A percentile compares a stretch with the other conserved stretches of the same genome.
phyloP scores from a whole-genome alignment of 2,113 vertebrate genomes.

The Apteryx mantelli region DNA sequence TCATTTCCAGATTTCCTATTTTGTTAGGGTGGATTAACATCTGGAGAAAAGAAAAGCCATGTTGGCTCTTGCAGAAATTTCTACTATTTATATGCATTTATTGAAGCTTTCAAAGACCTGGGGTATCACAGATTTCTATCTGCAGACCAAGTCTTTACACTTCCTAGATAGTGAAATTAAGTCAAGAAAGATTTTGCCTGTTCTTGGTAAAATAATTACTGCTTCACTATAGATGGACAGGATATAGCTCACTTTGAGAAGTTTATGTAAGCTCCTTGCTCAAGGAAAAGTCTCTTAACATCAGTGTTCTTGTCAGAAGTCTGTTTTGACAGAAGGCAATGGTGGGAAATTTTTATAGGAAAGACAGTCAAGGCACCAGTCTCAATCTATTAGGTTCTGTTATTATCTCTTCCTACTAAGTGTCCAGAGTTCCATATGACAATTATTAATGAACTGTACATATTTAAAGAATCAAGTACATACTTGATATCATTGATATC shows the following conservation, averaged over 20 bases:
- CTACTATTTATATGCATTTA: background rate
- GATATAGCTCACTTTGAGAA: background rate
- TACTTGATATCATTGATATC: background rate
- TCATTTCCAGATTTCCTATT: slow-evolving; percentile 65
- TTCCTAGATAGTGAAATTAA: background rate
- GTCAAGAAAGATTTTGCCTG: background rate
- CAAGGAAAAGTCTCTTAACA: background rate
- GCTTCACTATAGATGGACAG: background rate
- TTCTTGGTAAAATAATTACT: background rate
- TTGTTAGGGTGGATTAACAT: slow-evolving; percentile 43
- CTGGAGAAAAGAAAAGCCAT: slow-evolving; percentile 31
- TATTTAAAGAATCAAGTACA: background rate
- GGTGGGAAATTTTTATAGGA: background rate
- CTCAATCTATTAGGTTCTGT: background rate
- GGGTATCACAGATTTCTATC: background rate
- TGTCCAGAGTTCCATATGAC: background rate
- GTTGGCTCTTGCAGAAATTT: slow-evolving; percentile 26
- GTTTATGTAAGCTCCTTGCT: background rate
- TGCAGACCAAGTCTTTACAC: background rate
- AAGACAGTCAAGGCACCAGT: background rate
- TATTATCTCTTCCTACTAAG: background rate
- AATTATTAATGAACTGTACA: background rate
- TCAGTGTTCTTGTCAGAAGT: background rate
- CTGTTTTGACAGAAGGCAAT: background rate
- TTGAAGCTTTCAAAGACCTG: background rate